phyloP scores from a whole-genome alignment of 2,797 vertebrate genomes.

The Erethizon dorsatum region DNA sequence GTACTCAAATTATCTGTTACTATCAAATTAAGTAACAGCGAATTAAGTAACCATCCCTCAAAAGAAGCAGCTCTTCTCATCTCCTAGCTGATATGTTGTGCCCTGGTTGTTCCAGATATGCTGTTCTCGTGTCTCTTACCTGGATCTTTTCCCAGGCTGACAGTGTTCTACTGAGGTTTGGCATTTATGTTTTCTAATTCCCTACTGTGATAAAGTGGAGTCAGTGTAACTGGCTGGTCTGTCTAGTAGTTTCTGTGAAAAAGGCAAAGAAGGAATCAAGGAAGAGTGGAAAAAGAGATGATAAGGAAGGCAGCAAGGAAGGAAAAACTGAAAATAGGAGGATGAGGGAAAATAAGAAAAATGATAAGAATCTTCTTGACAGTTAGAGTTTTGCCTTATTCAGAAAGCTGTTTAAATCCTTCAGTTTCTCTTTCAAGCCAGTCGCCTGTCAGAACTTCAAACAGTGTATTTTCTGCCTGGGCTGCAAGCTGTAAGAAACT shows the following conservation, averaged over 20 bases:
- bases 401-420: slow-evolving; percentile 65
- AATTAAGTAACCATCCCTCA: not conserved
- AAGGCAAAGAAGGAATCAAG: not conserved
- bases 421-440: slow-evolving; percentile 61
- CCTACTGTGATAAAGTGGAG: not conserved
- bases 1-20: not conserved
- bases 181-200: slow-evolving; percentile 38
- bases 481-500: slow-evolving; percentile 15
- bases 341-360: not conserved
- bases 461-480: slow-evolving; percentile 58
- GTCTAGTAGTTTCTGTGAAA: not conserved
- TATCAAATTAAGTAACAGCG: not conserved
- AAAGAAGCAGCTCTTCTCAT: not conserved
- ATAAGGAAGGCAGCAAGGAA: not conserved
- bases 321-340: not conserved
- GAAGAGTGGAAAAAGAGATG: not conserved
- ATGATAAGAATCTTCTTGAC: slow-evolving; percentile 4
- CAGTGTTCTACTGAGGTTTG: slow-evolving; percentile 11
- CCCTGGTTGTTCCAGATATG: not conserved
- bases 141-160: not conserved
- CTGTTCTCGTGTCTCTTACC: not conserved
- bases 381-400: slow-evolving; percentile 58
- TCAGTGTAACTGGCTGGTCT: not conserved
- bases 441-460: slow-evolving; percentile 49
- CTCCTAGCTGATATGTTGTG: not conserved